phyloP scores from a whole-genome alignment of 2,797 vertebrate genomes.

The Taeniopygia guttata region DNA sequence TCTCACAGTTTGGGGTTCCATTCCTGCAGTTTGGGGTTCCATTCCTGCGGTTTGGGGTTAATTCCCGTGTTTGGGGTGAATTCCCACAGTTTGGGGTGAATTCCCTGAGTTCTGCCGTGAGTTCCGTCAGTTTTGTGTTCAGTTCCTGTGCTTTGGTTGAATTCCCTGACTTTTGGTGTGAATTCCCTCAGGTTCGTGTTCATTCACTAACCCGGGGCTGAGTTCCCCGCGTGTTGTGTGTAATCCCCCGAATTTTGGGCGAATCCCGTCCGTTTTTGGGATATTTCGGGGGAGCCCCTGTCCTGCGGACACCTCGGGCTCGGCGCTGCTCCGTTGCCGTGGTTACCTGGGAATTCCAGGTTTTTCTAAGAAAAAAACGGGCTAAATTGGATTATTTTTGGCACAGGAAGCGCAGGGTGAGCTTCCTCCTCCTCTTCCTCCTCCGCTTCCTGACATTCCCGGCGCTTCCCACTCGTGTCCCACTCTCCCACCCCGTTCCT shows the following conservation, averaged over 20 bases:
- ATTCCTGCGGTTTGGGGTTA: background rate
- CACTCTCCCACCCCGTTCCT: background rate
- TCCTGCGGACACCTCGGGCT: background rate
- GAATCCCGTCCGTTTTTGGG: background rate
- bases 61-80: too few relatives aligned
- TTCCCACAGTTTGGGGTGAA: background rate
- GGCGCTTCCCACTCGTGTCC: background rate
- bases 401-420: background rate
- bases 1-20: fast-evolving
- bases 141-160: background rate
- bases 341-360: background rate
- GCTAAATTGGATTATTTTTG: background rate
- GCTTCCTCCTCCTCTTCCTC: background rate
- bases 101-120: fast-evolving
- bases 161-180: background rate
- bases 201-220: fast-evolving
- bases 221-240: fast-evolving
- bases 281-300: background rate
- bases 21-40: background rate
- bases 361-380: background rate
- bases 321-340: background rate
- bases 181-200: background rate
- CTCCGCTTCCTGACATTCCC: background rate
- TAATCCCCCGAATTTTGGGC: fast-evolving
- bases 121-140: background rate